Base-by-base conservation (phyloP, 1,140 invertebrate genomes). In the Hypsibius dujardini region DNA sequence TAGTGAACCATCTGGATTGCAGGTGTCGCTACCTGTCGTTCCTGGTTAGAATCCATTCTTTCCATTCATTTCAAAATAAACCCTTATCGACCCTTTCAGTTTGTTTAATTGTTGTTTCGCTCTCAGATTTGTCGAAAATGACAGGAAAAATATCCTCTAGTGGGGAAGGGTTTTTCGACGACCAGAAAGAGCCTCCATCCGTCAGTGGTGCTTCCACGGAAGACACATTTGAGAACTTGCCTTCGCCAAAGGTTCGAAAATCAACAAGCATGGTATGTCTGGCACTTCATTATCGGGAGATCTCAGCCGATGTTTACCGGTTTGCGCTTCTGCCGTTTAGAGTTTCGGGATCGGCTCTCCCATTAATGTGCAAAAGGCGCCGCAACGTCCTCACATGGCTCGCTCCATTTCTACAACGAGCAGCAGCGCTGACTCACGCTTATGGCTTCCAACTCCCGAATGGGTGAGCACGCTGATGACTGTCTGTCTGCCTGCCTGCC, bases 111-210 rank as follows among this genome's bases (percentile, higher is more conserved):
- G 69, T 28, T 46, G 71, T 71, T 56, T 72, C 46, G 74, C 70
- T 79, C 74, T 56, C 76, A 86, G 88, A 86, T 59, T 88, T 95
- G 73, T 88, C 87, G 70, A 89, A 92, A 75, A 96, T 97, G 90
- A 98, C 94, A 28, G 92, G 95, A 78, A 86, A 87, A 73, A 73
- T 76, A 46, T 75, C 78, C 76, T 77, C 42, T 75, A 79, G 73
- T 76, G n/a, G n/a, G n/a, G n/a, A n/a, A n/a, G n/a, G n/a, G n/a
- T n/a, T n/a, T n/a, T n/a, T n/a, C n/a, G n/a, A 77, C 42, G 74
- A 70, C 15, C 78, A 78, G 71, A 73, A 73, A 3, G 76, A 77
- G 59, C 71, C 56, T 2, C 74, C 75, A 15, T 59, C 74, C 50
- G 60, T 67, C 60, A 47, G 70, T 3, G 47, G 69, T 14, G 56